A percentile compares a stretch with the other conserved stretches of the same genome.
These are phyloP conservation scores for Anisognathus igniventris DNA, from an alignment of 2,797 vertebrate genomes.

Conservation along the genomic window DNA sequence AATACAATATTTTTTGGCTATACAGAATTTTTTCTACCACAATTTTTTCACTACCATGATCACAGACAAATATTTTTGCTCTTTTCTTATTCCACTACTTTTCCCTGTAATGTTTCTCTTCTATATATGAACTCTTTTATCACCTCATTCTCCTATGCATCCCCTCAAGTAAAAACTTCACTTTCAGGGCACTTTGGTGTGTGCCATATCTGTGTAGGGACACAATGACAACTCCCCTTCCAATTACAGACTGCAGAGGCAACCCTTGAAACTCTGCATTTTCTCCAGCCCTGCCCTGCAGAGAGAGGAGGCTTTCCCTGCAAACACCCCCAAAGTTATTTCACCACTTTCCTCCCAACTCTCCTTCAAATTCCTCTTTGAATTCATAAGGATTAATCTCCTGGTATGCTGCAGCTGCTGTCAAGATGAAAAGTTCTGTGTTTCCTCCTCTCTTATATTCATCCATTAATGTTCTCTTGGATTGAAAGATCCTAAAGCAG, in stretches of 20 bases:
- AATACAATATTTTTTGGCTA: not conserved
- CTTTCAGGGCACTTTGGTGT: not conserved
- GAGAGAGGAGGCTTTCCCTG: not conserved
- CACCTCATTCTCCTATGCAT: not conserved
- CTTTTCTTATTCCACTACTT: not conserved
- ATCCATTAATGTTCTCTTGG: not conserved
- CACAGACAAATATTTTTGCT: not conserved
- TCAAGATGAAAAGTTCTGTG: not conserved
- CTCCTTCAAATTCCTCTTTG: not conserved
- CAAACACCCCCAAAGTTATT: not conserved
- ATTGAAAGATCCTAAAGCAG: not conserved
- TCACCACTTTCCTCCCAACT: not conserved
- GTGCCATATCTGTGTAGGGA: fast-evolving
- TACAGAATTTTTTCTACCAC: not conserved
- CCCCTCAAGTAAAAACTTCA: not conserved
- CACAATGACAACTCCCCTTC: not conserved
- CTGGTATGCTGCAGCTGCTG: not conserved
- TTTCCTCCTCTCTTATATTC: not conserved
- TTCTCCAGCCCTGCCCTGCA: not conserved
- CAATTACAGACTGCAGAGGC: not conserved
- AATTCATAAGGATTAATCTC: conserved; percentile 11
- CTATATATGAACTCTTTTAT: not conserved
- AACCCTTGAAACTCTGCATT: not conserved
- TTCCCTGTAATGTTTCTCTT: not conserved
- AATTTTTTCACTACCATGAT: not conserved